phyloP scores from a whole-genome alignment of 2,113 vertebrate genomes.

The Oophaga pumilio region DNA sequence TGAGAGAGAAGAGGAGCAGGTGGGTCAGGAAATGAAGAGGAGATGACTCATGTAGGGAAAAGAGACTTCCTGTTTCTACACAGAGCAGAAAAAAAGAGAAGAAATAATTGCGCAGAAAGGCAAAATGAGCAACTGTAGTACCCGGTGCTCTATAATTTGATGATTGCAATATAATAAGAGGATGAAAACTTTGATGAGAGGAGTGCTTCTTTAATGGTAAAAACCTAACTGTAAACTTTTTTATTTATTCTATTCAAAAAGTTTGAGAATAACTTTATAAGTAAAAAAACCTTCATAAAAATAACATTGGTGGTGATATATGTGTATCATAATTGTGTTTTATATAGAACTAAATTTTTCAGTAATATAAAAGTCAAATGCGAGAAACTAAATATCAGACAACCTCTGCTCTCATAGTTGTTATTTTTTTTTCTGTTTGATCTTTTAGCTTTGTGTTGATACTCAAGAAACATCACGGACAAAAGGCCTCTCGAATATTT shows the following conservation, averaged over 20 bases:
- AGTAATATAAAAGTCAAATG: slow-evolving; percentile 23
- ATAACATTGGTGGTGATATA: neutral
- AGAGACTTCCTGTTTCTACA: too few species aligned
- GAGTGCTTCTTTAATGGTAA: neutral
- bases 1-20: too few species aligned
- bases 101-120: too few species aligned
- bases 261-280: too few species aligned
- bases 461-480: slow-evolving; percentile 5
- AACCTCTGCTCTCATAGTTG: neutral
- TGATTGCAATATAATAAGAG: too few species aligned
- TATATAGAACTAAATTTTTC: neutral
- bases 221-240: neutral
- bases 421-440: slow-evolving; percentile 24
- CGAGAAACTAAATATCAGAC: slow-evolving; percentile 16
- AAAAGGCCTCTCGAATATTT: slow-evolving; percentile 33
- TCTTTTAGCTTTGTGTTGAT: slow-evolving; percentile 28
- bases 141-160: neutral
- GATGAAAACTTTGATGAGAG: too few species aligned
- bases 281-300: neutral
- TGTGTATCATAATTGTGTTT: neutral
- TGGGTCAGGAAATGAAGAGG: too few species aligned
- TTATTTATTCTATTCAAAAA: neutral
- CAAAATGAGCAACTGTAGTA: too few species aligned
- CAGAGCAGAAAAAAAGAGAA: too few species aligned
- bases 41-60: too few species aligned